A percentile compares a stretch with the other conserved stretches of the same genome.
Evolutionary conservation across 1,140 invertebrate species (phyloP).

Genomic region (Drosophila pseudoananassae): DNA sequence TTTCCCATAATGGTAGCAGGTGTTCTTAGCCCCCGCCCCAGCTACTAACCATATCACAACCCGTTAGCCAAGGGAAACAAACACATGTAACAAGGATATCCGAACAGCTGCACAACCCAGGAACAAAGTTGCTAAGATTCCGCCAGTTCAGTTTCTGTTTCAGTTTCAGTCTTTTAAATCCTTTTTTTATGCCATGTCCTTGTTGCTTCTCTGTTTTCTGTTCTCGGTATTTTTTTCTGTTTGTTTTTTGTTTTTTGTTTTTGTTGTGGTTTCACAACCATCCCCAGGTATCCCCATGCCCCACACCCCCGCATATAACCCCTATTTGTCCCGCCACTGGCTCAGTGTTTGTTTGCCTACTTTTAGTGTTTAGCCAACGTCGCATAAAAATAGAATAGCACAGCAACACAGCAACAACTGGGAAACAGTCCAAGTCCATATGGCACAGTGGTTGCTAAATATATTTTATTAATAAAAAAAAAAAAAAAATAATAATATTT

Average conservation of each 20-base stretch:
- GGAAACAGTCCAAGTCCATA: slow-evolving; percentile 35
- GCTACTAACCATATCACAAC: background rate
- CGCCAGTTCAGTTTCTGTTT: slow-evolving; percentile 46
- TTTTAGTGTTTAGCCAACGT: slow-evolving; percentile 76
- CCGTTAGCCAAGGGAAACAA: slow-evolving; percentile 12
- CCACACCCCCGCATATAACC: background rate
- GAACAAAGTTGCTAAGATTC: slow-evolving; percentile 58
- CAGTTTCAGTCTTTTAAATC: slow-evolving; percentile 52
- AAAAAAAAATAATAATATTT: too few relatives aligned
- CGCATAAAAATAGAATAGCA: slow-evolving; percentile 76
- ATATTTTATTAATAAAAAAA: background rate
- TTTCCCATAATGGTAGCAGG: slow-evolving; percentile 14
- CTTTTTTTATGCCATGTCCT: slow-evolving; percentile 54
- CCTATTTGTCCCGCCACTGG: slow-evolving; percentile 4
- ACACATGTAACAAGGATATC: slow-evolving; percentile 41
- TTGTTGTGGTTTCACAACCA: background rate
- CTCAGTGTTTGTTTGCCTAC: slow-evolving; percentile 64
- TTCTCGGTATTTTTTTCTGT: background rate
- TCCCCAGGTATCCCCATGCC: background rate
- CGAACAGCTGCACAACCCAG: slow-evolving; percentile 25
- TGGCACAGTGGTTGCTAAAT: slow-evolving; percentile 29
- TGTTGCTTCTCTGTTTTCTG: slow-evolving; percentile 37
- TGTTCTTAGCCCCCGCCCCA: background rate
- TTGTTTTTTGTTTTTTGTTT: background rate
- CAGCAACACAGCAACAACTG: slow-evolving; percentile 11